phyloP scores from a whole-genome alignment of 2,113 vertebrate genomes.

The Epinephelus lanceolatus region DNA sequence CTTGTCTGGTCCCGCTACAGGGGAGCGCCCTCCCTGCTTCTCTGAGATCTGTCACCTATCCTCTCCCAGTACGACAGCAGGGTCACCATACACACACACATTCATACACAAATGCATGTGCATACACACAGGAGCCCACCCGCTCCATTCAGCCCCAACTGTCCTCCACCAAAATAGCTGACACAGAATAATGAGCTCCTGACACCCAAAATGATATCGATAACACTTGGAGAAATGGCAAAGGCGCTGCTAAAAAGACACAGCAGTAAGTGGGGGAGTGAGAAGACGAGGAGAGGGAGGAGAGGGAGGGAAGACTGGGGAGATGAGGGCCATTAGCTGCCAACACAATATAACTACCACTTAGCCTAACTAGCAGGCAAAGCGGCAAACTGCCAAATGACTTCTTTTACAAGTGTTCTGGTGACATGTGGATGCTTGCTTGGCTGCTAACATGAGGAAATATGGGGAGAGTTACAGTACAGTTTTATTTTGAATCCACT shows the following conservation, averaged over 20 bases:
- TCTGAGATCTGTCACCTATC: slow-evolving; percentile 74
- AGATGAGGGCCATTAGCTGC: slow-evolving; percentile 76
- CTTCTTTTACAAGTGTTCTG: slow-evolving; percentile 62
- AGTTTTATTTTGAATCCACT: slow-evolving; percentile 49
- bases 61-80: slow-evolving; percentile 71
- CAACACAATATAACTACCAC: slow-evolving; percentile 74
- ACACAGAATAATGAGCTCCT: slow-evolving; percentile 83
- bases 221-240: slow-evolving; percentile 77
- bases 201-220: slow-evolving; percentile 81
- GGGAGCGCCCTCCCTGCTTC: slow-evolving; percentile 51
- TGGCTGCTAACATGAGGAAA: slow-evolving; percentile 50
- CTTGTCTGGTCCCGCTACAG: slow-evolving; percentile 76
- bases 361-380: slow-evolving; percentile 74
- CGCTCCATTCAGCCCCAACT: slow-evolving; percentile 62
- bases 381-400: slow-evolving; percentile 71
- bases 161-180: slow-evolving; percentile 78
- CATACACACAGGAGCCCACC: slow-evolving; percentile 53
- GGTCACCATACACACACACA: slow-evolving; percentile 65
- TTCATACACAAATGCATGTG: slow-evolving; percentile 9
- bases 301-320: slow-evolving; percentile 60
- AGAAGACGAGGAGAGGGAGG: slow-evolving; percentile 64
- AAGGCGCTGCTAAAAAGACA: slow-evolving; percentile 79
- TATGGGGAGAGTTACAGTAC: slow-evolving; percentile 43
- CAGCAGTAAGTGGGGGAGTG: slow-evolving; percentile 69
- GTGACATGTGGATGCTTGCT: slow-evolving; percentile 55